A percentile compares a stretch with the other conserved stretches of the same genome.
These are phyloP conservation scores for Parotia lawesii DNA, from an alignment of 2,113 vertebrate species.

Conservation along the genomic window DNA sequence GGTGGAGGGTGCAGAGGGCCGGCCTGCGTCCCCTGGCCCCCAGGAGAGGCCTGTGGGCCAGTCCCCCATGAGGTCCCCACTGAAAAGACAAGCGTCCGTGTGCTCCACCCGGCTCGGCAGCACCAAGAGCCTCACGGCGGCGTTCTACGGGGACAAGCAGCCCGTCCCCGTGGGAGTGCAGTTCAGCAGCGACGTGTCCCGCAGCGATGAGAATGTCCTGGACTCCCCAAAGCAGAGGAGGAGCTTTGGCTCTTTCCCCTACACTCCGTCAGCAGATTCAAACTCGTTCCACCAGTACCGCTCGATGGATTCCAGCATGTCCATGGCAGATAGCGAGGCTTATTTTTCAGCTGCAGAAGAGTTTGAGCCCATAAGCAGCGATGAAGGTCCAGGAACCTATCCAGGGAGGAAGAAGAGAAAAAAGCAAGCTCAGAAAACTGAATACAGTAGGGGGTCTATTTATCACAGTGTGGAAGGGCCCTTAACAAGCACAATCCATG, in stretches of 20 bases:
- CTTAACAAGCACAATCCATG: slow-evolving; percentile 79
- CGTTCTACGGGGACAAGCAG: slow-evolving; percentile 89
- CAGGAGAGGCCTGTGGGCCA: slow-evolving; percentile 82
- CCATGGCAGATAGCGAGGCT: slow-evolving; percentile 95
- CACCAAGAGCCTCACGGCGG: slow-evolving; percentile 92
- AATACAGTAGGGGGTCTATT: slow-evolving; percentile 89
- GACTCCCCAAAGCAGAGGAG: slow-evolving; percentile 92
- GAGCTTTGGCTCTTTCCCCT: slow-evolving; percentile 95
- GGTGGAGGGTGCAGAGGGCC: slow-evolving; percentile 76
- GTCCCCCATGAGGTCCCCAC: slow-evolving; percentile 88
- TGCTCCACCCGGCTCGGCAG: slow-evolving; percentile 91
- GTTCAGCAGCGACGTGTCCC: slow-evolving; percentile 93
- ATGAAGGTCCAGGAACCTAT: slow-evolving; percentile 95
- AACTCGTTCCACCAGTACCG: slow-evolving; percentile 96
- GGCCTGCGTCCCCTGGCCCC: slow-evolving; percentile 80
- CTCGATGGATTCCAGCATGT: slow-evolving; percentile 95
- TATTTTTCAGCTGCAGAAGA: slow-evolving; percentile 97
- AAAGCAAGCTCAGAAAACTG: slow-evolving; percentile 84
- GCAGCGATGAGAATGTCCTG: slow-evolving; percentile 92
- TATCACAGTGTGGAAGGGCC: slow-evolving; percentile 97
- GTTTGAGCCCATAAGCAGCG: slow-evolving; percentile 94
- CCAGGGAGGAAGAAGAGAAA: slow-evolving; percentile 92
- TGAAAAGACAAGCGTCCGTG: slow-evolving; percentile 89
- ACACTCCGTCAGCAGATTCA: slow-evolving; percentile 93
- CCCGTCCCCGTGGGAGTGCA: slow-evolving; percentile 85